A percentile compares a stretch with the other conserved stretches of the same genome.
Conservation (phyloP, 2,113 vertebrate species). For the Archilochus colubris region DNA sequence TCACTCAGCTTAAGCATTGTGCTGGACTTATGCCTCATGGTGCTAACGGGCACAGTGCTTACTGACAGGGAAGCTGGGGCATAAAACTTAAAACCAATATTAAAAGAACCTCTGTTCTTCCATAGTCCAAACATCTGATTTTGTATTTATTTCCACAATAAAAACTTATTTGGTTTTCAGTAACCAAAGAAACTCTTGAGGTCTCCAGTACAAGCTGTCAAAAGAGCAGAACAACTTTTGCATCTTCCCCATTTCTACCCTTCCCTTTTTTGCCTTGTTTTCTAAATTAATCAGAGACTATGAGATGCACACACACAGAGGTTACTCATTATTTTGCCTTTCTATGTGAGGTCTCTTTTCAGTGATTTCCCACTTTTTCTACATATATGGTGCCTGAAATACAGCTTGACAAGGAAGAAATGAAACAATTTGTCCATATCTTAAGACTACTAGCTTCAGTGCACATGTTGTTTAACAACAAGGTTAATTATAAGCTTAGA, state of each 20-base stretch:
- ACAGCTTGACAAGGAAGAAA: neutral
- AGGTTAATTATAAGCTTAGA: neutral
- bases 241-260: neutral
- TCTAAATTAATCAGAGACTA: neutral
- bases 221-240: neutral
- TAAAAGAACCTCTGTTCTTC: neutral
- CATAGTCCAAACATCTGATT: neutral
- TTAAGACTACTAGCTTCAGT: neutral
- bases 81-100: neutral
- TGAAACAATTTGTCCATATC: neutral
- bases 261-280: neutral
- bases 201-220: neutral
- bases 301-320: neutral
- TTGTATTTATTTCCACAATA: neutral
- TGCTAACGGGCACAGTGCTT: accelerated
- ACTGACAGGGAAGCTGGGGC: neutral
- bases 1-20: neutral
- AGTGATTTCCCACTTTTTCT: neutral
- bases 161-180: neutral
- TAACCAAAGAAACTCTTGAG: neutral
- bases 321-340: neutral
- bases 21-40: neutral
- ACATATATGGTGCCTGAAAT: neutral
- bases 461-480: neutral
- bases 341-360: neutral